Evolutionary conservation across 23 tunicate genomes (phyloP).

Genomic region (Styela plicata): DNA sequence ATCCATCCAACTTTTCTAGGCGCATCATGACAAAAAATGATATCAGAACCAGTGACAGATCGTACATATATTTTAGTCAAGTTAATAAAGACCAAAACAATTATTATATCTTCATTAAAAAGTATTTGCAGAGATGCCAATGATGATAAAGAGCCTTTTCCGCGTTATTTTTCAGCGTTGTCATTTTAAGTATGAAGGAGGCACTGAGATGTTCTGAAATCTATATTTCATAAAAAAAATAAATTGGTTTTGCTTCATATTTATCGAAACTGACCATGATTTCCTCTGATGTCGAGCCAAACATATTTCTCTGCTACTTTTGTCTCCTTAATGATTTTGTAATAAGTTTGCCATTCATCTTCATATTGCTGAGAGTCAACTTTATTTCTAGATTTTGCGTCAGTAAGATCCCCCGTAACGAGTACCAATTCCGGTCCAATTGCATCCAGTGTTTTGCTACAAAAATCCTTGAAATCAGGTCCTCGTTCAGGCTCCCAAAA

Average conservation of each 20-base stretch:
- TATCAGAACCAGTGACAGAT: too few species aligned
- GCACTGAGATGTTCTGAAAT: too few species aligned
- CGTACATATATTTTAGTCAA: too few species aligned
- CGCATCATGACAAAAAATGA: too few species aligned
- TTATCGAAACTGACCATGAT: slow-evolving; percentile 63
- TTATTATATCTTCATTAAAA: too few species aligned
- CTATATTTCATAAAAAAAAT: too few species aligned
- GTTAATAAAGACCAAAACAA: too few species aligned
- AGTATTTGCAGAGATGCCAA: background rate
- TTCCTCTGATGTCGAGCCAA: slow-evolving; percentile 93
- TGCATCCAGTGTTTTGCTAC: slow-evolving; percentile 39
- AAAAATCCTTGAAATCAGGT: slow-evolving; percentile 69
- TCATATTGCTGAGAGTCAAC: slow-evolving; percentile 58
- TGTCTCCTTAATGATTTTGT: slow-evolving; percentile 48
- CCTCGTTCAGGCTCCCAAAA: slow-evolving; percentile 56
- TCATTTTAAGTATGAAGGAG: too few species aligned
- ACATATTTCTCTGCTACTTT: slow-evolving; percentile 48
- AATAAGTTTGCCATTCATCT: slow-evolving; percentile 82
- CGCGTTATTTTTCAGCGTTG: too few species aligned
- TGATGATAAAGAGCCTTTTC: background rate
- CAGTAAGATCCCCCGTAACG: slow-evolving; percentile 98
- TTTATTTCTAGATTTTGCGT: slow-evolving; percentile 72
- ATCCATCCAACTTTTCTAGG: too few species aligned
- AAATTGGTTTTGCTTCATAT: background rate
- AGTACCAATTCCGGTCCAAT: slow-evolving; percentile 85